These are phyloP conservation scores for Bujurquina vittata DNA, from an alignment of 2,113 vertebrate genomes.

Conservation along the genomic window DNA sequence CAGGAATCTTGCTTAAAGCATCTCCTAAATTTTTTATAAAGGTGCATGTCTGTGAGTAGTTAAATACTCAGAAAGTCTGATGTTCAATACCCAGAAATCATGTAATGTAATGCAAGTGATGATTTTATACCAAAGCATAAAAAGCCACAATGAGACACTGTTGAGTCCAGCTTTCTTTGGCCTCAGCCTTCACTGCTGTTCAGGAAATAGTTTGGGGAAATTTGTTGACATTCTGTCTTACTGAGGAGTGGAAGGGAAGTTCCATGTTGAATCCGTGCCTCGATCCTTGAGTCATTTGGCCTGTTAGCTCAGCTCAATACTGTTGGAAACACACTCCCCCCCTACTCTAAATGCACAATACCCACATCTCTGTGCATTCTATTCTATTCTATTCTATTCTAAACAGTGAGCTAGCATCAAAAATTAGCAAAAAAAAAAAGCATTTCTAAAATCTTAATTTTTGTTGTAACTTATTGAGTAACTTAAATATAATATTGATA, in stretches of 20 bases:
- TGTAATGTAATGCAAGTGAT: constrained; percentile 1
- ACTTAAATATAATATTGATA: no score
- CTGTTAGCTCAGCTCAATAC: not conserved
- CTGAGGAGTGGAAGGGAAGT: not conserved
- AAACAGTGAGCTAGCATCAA: no score
- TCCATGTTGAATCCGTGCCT: not conserved
- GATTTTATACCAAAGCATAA: constrained; percentile 19
- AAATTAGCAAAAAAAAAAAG: no score
- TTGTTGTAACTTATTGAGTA: no score
- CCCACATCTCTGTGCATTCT: no score
- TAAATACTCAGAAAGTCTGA: constrained; percentile 1
- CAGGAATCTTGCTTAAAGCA: not conserved
- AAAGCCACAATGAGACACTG: not conserved
- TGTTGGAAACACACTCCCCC: no score
- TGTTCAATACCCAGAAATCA: constrained; percentile 3
- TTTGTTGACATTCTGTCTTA: not conserved
- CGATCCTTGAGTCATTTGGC: not conserved
- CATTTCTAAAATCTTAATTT: no score
- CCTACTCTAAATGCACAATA: no score
- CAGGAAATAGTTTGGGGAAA: constrained; percentile 8
- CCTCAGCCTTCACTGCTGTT: not conserved
- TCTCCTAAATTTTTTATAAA: not conserved
- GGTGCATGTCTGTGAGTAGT: not conserved
- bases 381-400: no score
- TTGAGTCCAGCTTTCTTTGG: constrained; percentile 30